A percentile compares a stretch with the other conserved stretches of the same genome.
These are phyloP conservation scores for Epizoanthus scotinus DNA, from an alignment of 92 coral and sea anemone species.

Conservation along the genomic window DNA sequence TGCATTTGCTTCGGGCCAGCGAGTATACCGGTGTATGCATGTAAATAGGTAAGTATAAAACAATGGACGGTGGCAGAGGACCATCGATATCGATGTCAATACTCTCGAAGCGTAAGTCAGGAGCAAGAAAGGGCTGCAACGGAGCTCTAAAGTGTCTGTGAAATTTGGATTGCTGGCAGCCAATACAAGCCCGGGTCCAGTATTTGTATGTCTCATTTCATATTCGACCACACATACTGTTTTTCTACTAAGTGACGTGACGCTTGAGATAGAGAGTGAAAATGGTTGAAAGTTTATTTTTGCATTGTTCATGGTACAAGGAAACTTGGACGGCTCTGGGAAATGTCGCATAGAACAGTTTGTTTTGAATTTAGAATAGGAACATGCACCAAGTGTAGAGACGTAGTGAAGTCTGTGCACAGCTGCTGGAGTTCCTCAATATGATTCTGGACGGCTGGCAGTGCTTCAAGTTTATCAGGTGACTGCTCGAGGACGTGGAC, in stretches of 20 bases:
- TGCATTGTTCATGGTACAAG: too few species aligned
- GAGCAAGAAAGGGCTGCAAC: constrained; percentile 13
- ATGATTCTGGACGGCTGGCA: too few species aligned
- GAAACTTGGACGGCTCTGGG: too few species aligned
- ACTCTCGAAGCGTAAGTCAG: constrained; percentile 10
- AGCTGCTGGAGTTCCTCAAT: too few species aligned
- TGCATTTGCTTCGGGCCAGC: constrained; percentile 1
- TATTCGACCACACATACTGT: constrained; percentile 5
- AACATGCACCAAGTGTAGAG: too few species aligned
- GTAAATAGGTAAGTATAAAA: background rate
- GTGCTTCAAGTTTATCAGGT: too few species aligned
- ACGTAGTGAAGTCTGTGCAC: too few species aligned
- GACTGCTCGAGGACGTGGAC: background rate
- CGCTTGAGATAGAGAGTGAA: background rate
- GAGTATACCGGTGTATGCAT: too few species aligned
- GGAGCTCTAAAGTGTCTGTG: constrained; percentile 31
- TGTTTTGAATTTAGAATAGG: too few species aligned
- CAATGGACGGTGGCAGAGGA: background rate
- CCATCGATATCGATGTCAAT: constrained; percentile 29
- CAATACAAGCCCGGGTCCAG: constrained; percentile 38
- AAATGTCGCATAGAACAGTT: too few species aligned
- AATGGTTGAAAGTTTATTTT: too few species aligned
- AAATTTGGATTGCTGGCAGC: constrained; percentile 34
- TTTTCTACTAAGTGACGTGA: constrained; percentile 24
- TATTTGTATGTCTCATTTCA: constrained; percentile 7